Base-by-base conservation (phyloP, 2,888 invertebrate species). In the Apodemia zela region DNA sequence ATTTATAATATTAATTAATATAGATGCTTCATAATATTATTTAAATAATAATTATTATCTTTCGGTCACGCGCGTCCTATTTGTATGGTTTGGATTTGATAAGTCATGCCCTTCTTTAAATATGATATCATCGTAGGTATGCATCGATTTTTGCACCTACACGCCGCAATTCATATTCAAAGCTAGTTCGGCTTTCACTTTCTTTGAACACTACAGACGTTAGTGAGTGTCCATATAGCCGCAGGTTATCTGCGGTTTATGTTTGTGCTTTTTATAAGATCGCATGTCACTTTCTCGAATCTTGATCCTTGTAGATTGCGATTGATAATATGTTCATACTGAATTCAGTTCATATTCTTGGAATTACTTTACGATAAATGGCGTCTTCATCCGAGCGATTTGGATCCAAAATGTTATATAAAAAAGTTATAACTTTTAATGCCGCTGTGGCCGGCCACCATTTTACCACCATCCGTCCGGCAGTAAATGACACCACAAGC, bases 61-160 rank as follows among this genome's bases (percentile, higher is more conserved):
- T 45, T 45, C 7, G 7, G 45, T 45, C 45, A 45, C 45, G n/a
- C 45, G 45, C 45, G 45, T n/a, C 45, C 45, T 7, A 45, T n/a
- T n/a, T 45, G n/a, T 8, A 17, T 47, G 15, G 38, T 47, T 47
- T 47, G 45, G 17, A 7, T 47, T 17, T 47, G 45, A 47, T 47
- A 47, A 47, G 45, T 45, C 45, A 45, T 47, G 45, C 38, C 38
- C 38, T 47, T 17, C 45, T 47, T 47, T 47, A 47, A 17, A 15
- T 47, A 47, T 17, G 45, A 17, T 47, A 47, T 17, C 45, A 17
- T 33, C 33, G 33, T 17, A 7, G 8, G 33, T 45, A 17, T 47
- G 45, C 45, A 47, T 47, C 45, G 45, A 47, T 17, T 47, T 45
- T 47, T 47, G 45, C 45, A 47, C 45, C 17, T 17, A 47, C 42